Conservation (phyloP, 53 echinoderm and acorn worm genomes). For the Holothuria scabra region DNA sequence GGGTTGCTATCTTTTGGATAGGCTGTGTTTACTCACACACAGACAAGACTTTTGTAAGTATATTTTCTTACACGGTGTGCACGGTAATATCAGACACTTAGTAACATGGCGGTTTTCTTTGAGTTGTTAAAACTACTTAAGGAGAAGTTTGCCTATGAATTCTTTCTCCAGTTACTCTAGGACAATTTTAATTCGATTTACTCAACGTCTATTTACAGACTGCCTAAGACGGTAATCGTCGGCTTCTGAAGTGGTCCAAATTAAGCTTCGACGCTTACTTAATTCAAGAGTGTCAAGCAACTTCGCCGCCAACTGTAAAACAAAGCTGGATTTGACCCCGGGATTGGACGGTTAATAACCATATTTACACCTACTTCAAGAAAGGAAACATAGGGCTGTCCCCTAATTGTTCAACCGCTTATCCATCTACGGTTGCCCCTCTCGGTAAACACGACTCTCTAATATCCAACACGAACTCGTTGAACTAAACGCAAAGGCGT, state of each 20-base stretch:
- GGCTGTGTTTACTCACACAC: no score
- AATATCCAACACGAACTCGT: slow-evolving; percentile 39
- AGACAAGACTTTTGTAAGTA: no score
- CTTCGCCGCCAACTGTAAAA: slow-evolving; percentile 33
- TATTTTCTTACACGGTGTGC: no score
- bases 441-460: slow-evolving; percentile 19
- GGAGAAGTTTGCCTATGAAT: not conserved
- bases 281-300: slow-evolving; percentile 2
- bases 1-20: no score
- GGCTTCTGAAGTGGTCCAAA: slow-evolving; percentile 41
- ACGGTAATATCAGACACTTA: no score
- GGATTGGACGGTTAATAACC: slow-evolving; percentile 25
- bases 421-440: slow-evolving; percentile 21
- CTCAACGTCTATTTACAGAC: slow-evolving; percentile 10
- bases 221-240: not conserved
- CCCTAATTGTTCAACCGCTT: slow-evolving; percentile 37
- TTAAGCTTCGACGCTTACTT: slow-evolving; percentile 8
- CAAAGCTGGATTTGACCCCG: slow-evolving; percentile 37
- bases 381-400: slow-evolving; percentile 17
- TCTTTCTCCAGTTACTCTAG: not conserved
- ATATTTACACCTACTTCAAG: slow-evolving; percentile 42
- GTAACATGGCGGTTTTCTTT: no score
- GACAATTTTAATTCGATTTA: not conserved
- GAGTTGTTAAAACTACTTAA: no score
- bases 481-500: no score